These are phyloP conservation scores for Thryonomys swinderianus DNA, from an alignment of 2,113 vertebrate genomes.

Conservation along the genomic window DNA sequence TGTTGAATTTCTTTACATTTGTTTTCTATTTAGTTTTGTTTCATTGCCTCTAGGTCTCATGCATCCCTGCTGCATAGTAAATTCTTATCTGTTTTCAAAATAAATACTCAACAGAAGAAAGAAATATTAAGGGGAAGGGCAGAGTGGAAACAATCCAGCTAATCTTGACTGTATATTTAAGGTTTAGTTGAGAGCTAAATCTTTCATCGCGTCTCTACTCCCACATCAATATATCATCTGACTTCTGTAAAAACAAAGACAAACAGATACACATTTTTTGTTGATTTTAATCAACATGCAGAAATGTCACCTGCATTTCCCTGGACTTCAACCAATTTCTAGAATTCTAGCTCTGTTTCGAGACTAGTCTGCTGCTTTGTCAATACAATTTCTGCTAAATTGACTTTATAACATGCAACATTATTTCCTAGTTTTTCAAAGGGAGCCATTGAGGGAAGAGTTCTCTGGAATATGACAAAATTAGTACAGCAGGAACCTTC, in stretches of 20 bases:
- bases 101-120: slow-evolving; percentile 57
- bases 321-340: background rate
- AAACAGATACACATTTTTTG: background rate
- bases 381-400: background rate
- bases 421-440: slow-evolving; percentile 40
- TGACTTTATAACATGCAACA: background rate
- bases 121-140: slow-evolving; percentile 51
- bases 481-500: background rate
- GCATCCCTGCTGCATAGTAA: slow-evolving; percentile 49
- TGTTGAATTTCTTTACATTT: slow-evolving; percentile 73
- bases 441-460: background rate
- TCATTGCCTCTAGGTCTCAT: slow-evolving; percentile 40
- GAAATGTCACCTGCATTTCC: background rate
- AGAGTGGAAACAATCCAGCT: slow-evolving; percentile 52
- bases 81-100: slow-evolving; percentile 67
- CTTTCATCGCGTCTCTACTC: background rate
- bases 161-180: slow-evolving; percentile 52
- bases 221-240: slow-evolving; percentile 24
- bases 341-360: background rate
- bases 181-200: slow-evolving; percentile 55
- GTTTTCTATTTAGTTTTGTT: slow-evolving; percentile 73
- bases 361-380: slow-evolving; percentile 32
- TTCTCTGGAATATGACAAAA: slow-evolving; percentile 18
- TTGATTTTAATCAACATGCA: slow-evolving; percentile 41
- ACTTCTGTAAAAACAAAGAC: slow-evolving; percentile 43